Conservation (phyloP, 2,888 invertebrate species). For the Diaphora mendica region DNA sequence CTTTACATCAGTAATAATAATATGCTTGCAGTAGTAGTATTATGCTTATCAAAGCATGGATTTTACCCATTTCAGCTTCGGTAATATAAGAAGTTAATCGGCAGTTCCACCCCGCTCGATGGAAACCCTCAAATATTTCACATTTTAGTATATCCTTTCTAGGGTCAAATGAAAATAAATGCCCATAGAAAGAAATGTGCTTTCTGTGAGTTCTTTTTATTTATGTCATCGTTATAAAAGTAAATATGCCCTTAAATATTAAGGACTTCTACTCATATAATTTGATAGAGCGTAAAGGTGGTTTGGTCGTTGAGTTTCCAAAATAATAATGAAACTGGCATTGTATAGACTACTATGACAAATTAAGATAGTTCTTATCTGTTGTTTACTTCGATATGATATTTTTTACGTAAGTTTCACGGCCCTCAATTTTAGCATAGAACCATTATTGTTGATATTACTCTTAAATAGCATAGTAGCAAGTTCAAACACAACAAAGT, state of each 20-base stretch:
- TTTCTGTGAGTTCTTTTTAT: background rate
- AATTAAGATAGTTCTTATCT: too few species aligned
- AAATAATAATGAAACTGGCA: too few species aligned
- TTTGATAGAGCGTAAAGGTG: background rate
- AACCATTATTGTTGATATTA: background rate
- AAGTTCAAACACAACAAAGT: background rate
- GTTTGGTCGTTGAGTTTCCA: too few species aligned
- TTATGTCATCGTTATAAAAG: background rate
- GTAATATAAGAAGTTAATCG: background rate
- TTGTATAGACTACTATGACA: too few species aligned
- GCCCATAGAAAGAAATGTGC: background rate
- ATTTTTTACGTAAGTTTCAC: too few species aligned
- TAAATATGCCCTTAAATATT: background rate
- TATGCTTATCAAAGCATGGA: too few species aligned
- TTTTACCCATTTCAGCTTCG: background rate
- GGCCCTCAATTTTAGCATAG: too few species aligned
- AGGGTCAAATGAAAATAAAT: slow-evolving; percentile 1
- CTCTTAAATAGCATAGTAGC: background rate
- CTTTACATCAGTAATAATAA: too few species aligned
- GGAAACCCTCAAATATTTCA: background rate
- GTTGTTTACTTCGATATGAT: too few species aligned
- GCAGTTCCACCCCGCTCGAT: background rate
- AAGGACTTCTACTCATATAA: background rate
- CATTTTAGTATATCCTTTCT: background rate
- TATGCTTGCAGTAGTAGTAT: too few species aligned